Conservation (phyloP, 2,113 vertebrate genomes). For the Ictalurus furcatus region DNA sequence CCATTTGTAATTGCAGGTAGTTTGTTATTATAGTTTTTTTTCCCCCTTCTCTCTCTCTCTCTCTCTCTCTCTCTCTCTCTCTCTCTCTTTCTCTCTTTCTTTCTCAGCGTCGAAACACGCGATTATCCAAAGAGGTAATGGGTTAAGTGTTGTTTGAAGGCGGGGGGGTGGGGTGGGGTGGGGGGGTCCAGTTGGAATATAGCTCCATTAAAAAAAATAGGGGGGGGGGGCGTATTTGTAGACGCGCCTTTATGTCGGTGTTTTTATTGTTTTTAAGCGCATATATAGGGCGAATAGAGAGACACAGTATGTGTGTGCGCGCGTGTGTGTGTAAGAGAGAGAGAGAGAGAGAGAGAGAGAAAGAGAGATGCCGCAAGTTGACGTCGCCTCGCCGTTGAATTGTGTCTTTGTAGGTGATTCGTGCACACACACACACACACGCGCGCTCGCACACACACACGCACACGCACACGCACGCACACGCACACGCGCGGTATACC, state of each 20-base stretch:
- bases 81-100: background rate
- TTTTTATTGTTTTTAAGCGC: slow-evolving; percentile 84
- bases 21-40: slow-evolving; percentile 78
- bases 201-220: slow-evolving; percentile 84
- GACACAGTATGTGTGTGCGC: slow-evolving; percentile 51
- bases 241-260: slow-evolving; percentile 81
- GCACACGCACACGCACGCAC: slow-evolving; percentile 72
- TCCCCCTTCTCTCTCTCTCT: background rate
- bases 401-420: slow-evolving; percentile 86
- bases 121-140: slow-evolving; percentile 89
- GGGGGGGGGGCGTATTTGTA: slow-evolving; percentile 72
- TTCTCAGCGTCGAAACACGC: slow-evolving; percentile 80
- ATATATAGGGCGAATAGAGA: slow-evolving; percentile 76
- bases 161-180: too few relatives aligned
- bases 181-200: slow-evolving; percentile 87
- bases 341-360: slow-evolving; percentile 1
- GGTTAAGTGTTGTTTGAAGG: slow-evolving; percentile 80
- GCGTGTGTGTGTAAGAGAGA: slow-evolving; percentile 40
- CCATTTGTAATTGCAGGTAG: slow-evolving; percentile 99
- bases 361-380: slow-evolving; percentile 60
- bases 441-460: slow-evolving; percentile 73
- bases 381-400: slow-evolving; percentile 66
- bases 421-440: slow-evolving; percentile 72
- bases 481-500: slow-evolving; percentile 65
- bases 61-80: slow-evolving; percentile 46